A percentile compares a stretch with the other conserved stretches of the same genome.
phyloP scores from a whole-genome alignment of 2,113 vertebrate species.

The Gorsachius goisagi region DNA sequence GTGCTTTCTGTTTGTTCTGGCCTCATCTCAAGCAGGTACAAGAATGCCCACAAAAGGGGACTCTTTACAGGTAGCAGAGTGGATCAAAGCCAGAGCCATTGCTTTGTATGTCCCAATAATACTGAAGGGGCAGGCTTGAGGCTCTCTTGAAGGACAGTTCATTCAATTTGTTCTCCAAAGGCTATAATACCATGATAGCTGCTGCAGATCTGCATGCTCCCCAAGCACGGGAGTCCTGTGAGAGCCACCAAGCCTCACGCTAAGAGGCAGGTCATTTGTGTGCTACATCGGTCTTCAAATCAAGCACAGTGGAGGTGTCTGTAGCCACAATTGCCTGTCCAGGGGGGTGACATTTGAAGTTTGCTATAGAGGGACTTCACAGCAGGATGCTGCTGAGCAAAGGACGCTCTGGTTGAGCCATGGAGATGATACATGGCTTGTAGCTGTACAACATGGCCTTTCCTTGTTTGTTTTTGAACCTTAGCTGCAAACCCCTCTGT shows the following conservation, averaged over 20 bases:
- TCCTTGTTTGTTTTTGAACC: not conserved
- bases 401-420: rapidly evolving
- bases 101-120: slow-evolving; percentile 35
- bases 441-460: rapidly evolving
- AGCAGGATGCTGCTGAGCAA: not conserved
- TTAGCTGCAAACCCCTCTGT: not conserved
- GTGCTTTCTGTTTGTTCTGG: slow-evolving; percentile 81
- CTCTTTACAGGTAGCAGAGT: slow-evolving; percentile 62
- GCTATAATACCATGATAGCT: not conserved
- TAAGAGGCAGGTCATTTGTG: not conserved
- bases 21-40: slow-evolving; percentile 71
- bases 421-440: not conserved
- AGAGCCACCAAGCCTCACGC: not conserved
- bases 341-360: not conserved
- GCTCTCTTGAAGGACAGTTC: slow-evolving; percentile 58
- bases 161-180: not conserved
- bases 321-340: not conserved
- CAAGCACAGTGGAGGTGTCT: not conserved
- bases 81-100: slow-evolving; percentile 54
- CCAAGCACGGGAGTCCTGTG: rapidly evolving
- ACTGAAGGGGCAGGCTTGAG: not conserved
- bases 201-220: not conserved
- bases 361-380: not conserved
- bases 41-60: slow-evolving; percentile 66
- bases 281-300: not conserved